phyloP scores from a whole-genome alignment of 2,888 invertebrate species.

The Sceliomorpha sp. region DNA sequence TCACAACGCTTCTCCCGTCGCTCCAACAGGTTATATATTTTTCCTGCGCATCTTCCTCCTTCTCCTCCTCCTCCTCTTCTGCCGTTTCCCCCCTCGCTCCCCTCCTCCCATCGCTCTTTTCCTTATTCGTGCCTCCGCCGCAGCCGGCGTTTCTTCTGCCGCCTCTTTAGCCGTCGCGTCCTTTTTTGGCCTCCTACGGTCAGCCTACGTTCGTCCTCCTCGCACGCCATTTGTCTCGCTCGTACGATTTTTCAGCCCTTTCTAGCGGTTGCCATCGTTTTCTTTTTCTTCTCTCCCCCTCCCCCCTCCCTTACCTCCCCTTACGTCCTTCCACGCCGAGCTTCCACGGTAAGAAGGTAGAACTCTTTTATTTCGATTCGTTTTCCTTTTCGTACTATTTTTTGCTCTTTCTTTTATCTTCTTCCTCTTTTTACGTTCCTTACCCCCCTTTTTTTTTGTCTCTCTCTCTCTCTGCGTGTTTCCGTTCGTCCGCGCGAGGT shows the following conservation, averaged over 20 bases:
- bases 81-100: slow-evolving; percentile 16
- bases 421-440: slow-evolving; percentile 16
- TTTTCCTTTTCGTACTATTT: slow-evolving; percentile 33
- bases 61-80: slow-evolving; percentile 48
- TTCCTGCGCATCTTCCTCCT: slow-evolving; percentile 64
- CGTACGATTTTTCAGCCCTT: slow-evolving; percentile 40
- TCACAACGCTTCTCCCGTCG: slow-evolving; percentile 64
- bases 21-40: slow-evolving; percentile 79
- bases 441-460: slow-evolving; percentile 7
- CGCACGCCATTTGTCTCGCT: slow-evolving; percentile 5
- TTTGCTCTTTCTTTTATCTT: slow-evolving; percentile 27
- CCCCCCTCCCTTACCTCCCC: slow-evolving; percentile 7
- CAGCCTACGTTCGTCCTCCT: neutral
- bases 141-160: slow-evolving; percentile 29
- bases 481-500: slow-evolving; percentile 7
- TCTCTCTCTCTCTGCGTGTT: slow-evolving; percentile 2
- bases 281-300: slow-evolving; percentile 2
- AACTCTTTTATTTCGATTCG: slow-evolving; percentile 16
- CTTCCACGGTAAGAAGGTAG: too few species aligned
- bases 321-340: slow-evolving; percentile 8
- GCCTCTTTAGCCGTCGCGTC: neutral
- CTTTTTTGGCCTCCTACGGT: slow-evolving; percentile 6
- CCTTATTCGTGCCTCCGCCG: slow-evolving; percentile 58
- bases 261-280: slow-evolving; percentile 1
- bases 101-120: slow-evolving; percentile 54